Evolutionary conservation across 2,797 vertebrate genomes (phyloP).

Genomic region (Sebastes trivittatus): DNA sequence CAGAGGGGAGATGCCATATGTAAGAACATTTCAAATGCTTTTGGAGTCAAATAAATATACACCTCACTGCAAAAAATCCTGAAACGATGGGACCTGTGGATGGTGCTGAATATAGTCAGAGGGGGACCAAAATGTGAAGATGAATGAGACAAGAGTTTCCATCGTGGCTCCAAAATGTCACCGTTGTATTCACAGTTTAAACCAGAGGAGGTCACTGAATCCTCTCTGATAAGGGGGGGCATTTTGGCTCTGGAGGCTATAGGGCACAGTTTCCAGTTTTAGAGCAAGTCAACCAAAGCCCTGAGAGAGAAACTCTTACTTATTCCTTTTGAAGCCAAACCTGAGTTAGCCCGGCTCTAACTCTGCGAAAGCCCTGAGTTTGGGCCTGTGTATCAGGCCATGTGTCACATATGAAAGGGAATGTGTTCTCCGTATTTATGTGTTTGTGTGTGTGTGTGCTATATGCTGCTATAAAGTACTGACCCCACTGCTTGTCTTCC

Average conservation of each 20-base stretch:
- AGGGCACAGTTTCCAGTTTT: conserved; percentile 69
- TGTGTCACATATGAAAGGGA: conserved; percentile 70
- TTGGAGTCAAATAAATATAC: conserved; percentile 35
- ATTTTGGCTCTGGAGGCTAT: conserved; percentile 64
- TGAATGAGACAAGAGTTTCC: conserved; percentile 44
- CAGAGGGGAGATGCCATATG: conserved; percentile 32
- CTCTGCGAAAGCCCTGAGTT: conserved; percentile 79
- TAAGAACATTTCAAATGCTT: conserved; percentile 43
- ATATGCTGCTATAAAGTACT: conserved; percentile 41
- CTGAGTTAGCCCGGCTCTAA: conserved; percentile 67
- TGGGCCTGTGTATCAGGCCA: conserved; percentile 57
- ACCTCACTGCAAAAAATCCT: conserved; percentile 25
- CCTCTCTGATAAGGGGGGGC: conserved; percentile 42
- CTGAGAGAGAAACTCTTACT: conserved; percentile 65
- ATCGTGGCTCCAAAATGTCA: conserved; percentile 22
- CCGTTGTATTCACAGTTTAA: conserved; percentile 73
- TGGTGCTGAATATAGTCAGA: not conserved
- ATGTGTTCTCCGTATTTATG: conserved; percentile 30
- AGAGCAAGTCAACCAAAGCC: conserved; percentile 58
- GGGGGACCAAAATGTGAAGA: conserved; percentile 21
- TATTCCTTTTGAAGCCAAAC: conserved; percentile 59
- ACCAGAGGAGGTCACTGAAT: conserved; percentile 46
- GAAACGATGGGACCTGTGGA: conserved; percentile 30
- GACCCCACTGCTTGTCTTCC: conserved; percentile 3
- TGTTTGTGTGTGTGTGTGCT: not conserved